phyloP scores from a whole-genome alignment of 2,797 vertebrate genomes.

The Vespertilio murinus region DNA sequence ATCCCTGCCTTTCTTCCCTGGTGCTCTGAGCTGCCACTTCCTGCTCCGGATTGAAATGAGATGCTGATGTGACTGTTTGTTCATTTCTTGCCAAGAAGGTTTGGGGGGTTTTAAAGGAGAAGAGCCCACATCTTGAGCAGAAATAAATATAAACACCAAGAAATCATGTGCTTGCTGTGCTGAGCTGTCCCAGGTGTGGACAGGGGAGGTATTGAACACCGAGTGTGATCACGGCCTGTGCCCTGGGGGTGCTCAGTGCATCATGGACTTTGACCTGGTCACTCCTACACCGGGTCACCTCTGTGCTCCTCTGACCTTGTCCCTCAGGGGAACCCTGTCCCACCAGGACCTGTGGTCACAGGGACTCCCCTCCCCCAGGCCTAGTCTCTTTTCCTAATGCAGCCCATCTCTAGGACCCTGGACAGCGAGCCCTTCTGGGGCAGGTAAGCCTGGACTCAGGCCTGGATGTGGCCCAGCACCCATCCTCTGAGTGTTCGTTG shows the following conservation, averaged over 20 bases:
- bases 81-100: too few relatives aligned
- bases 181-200: too few relatives aligned
- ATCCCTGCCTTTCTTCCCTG: background rate
- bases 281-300: background rate
- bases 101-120: too few relatives aligned
- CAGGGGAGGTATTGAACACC: too few relatives aligned
- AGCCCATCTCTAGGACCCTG: too few relatives aligned
- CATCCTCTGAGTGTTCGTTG: background rate
- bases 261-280: background rate
- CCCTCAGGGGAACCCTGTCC: too few relatives aligned
- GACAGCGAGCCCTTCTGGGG: background rate
- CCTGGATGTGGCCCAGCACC: background rate
- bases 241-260: rapidly evolving
- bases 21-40: background rate
- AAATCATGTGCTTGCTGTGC: too few relatives aligned
- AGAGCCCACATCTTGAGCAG: too few relatives aligned
- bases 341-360: background rate
- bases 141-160: too few relatives aligned
- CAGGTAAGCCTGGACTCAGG: background rate
- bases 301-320: background rate
- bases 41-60: background rate
- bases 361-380: background rate
- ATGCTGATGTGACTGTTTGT: too few relatives aligned
- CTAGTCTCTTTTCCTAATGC: rapidly evolving
- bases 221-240: rapidly evolving